A percentile compares a stretch with the other conserved stretches of the same genome.
Conservation (phyloP, 2,113 vertebrate species). For the Odocoileus virginianus region DNA sequence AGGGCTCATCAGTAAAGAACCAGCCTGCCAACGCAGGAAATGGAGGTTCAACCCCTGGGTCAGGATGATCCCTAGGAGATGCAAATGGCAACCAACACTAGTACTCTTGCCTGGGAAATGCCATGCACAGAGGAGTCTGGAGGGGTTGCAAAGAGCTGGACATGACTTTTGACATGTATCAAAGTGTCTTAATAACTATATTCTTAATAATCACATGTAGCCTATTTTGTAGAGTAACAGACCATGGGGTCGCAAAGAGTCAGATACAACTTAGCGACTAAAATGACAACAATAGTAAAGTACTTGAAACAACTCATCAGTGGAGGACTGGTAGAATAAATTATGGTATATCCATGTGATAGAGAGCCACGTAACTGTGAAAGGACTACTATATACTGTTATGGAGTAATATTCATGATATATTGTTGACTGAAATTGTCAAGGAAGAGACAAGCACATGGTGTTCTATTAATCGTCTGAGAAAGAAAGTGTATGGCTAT, state of each 20-base stretch:
- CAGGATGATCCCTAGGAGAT: not conserved
- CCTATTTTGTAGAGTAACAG: not conserved
- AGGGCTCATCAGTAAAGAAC: not conserved
- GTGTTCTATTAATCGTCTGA: not conserved
- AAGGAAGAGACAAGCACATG: not conserved
- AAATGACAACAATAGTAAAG: not conserved
- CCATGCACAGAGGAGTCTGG: not conserved
- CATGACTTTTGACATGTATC: not conserved
- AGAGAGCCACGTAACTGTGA: not conserved
- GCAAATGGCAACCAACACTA: not conserved
- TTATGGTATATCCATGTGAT: not conserved
- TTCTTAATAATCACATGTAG: not conserved
- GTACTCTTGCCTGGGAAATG: not conserved
- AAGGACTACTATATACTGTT: not conserved
- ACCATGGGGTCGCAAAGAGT: not conserved
- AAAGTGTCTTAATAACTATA: not conserved
- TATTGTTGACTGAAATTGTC: not conserved
- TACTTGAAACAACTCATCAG: not conserved
- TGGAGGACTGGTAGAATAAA: not conserved
- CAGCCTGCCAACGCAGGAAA: not conserved
- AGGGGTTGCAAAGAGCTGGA: not conserved
- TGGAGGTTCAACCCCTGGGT: not conserved
- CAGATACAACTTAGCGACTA: fast-evolving
- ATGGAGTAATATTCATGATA: not conserved
- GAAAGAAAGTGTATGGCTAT: not conserved